Percentiles rank a stretch among this genome's conserved stretches.
phyloP scores from a whole-genome alignment of 2,797 vertebrate genomes.

The Gadopsis marmoratus region DNA sequence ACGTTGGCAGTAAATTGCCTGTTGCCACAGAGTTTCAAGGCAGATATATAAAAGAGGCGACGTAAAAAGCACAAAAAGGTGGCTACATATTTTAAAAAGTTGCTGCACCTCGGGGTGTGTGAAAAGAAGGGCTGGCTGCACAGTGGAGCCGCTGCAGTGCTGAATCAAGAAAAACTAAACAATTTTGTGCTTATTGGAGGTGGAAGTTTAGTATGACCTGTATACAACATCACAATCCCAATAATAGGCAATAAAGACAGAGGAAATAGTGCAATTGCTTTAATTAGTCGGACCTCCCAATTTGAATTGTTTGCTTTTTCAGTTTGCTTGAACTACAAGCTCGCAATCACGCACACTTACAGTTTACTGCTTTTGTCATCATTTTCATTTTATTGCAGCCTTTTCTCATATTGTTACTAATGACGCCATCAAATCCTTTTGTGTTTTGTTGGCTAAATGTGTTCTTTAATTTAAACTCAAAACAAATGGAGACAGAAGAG shows the following conservation, averaged over 20 bases:
- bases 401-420: slow-evolving; percentile 13
- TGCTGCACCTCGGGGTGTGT: slow-evolving; percentile 38
- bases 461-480: slow-evolving; percentile 34
- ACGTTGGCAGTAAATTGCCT: background rate
- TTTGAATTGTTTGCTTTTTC: slow-evolving; percentile 29
- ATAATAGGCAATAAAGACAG: slow-evolving; percentile 11
- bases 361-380: slow-evolving; percentile 13
- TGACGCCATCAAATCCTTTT: slow-evolving; percentile 19
- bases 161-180: slow-evolving; percentile 45
- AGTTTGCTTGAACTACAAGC: background rate
- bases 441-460: slow-evolving; percentile 16
- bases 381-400: slow-evolving; percentile 2
- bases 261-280: slow-evolving; percentile 27
- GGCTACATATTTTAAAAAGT: slow-evolving; percentile 34
- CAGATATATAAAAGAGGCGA: slow-evolving; percentile 16
- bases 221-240: slow-evolving; percentile 24
- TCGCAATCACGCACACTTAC: slow-evolving; percentile 5
- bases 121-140: slow-evolving; percentile 37
- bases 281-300: slow-evolving; percentile 11
- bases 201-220: slow-evolving; percentile 30
- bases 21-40: slow-evolving; percentile 15
- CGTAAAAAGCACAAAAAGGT: slow-evolving; percentile 18
- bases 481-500: slow-evolving; percentile 3
- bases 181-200: slow-evolving; percentile 29
- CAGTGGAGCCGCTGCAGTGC: slow-evolving; percentile 19